Percentiles rank a stretch among this genome's conserved stretches.
Conservation (phyloP, 1,140 invertebrate species). For the Leptinotarsa lineolata region DNA sequence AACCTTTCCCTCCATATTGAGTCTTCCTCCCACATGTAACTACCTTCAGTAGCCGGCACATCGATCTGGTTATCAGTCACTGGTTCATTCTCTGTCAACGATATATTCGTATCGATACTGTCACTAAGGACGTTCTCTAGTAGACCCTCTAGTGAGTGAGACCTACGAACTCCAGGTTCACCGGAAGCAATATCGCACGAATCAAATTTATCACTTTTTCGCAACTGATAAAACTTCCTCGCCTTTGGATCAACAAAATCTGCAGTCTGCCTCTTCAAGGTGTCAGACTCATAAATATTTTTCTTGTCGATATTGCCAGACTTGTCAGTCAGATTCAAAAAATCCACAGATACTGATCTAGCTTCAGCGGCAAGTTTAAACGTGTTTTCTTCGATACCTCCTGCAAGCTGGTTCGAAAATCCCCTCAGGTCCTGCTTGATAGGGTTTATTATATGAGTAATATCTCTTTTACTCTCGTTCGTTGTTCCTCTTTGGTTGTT, state of each 20-base stretch:
- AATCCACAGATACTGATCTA: constrained; percentile 69
- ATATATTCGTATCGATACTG: constrained; percentile 37
- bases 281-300: constrained; percentile 76
- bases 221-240: constrained; percentile 60
- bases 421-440: constrained; percentile 60
- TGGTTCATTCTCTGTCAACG: neutral
- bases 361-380: constrained; percentile 66
- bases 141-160: constrained; percentile 68
- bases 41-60: constrained; percentile 55
- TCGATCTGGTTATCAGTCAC: constrained; percentile 17
- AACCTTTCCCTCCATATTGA: constrained; percentile 78
- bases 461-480: constrained; percentile 70
- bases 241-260: constrained; percentile 53
- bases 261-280: constrained; percentile 61
- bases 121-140: constrained; percentile 61
- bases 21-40: constrained; percentile 83
- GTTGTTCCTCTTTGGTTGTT: constrained; percentile 70
- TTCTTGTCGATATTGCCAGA: constrained; percentile 73
- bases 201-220: constrained; percentile 56
- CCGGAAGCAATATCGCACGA: constrained; percentile 24
- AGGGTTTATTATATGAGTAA: constrained; percentile 79
- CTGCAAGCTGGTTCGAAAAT: constrained; percentile 14
- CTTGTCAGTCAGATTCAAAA: constrained; percentile 69
- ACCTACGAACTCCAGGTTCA: constrained; percentile 51
- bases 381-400: constrained; percentile 36